Evolutionary conservation across 37 sponge, comb jelly and placozoan genomes (phyloP).

Genomic region (Dysidea cf. avara): DNA sequence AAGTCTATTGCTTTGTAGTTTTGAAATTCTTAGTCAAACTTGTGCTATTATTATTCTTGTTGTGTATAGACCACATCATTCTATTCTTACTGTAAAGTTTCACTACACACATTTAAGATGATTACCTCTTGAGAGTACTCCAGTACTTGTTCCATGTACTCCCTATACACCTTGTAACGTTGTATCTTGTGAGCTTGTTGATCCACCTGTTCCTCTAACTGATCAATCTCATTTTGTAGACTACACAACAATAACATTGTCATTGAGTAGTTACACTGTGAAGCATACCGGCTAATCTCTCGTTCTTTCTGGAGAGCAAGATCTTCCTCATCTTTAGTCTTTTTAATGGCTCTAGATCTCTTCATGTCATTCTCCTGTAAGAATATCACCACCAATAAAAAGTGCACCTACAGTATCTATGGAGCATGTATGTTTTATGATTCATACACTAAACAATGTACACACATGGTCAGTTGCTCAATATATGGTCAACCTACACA

Average conservation of each 20-base stretch:
- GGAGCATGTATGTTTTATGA: not conserved
- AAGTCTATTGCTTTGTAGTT: no score
- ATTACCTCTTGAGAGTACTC: slow-evolving; percentile 82
- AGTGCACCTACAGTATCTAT: no score
- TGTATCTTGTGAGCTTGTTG: slow-evolving; percentile 59
- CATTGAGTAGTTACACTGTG: not conserved
- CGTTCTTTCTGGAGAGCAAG: slow-evolving; percentile 66
- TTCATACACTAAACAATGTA: no score
- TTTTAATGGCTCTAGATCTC: slow-evolving; percentile 86
- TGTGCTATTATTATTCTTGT: no score
- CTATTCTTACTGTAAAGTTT: no score
- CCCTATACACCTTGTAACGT: slow-evolving; percentile 54
- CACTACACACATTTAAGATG: no score
- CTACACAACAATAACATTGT: slow-evolving; percentile 4
- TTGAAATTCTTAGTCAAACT: no score
- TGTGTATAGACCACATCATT: no score
- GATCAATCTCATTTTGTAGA: slow-evolving; percentile 51
- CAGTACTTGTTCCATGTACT: slow-evolving; percentile 86
- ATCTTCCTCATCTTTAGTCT: slow-evolving; percentile 87
- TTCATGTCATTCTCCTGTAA: slow-evolving; percentile 94
- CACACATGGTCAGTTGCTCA: no score
- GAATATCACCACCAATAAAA: no score
- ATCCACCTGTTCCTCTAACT: slow-evolving; percentile 38
- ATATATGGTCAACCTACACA: no score
- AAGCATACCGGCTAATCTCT: slow-evolving; percentile 72